Percentiles rank a stretch among this genome's conserved stretches.
Conservation (phyloP, 2,797 vertebrate genomes). For the Nyctalus aviator region DNA sequence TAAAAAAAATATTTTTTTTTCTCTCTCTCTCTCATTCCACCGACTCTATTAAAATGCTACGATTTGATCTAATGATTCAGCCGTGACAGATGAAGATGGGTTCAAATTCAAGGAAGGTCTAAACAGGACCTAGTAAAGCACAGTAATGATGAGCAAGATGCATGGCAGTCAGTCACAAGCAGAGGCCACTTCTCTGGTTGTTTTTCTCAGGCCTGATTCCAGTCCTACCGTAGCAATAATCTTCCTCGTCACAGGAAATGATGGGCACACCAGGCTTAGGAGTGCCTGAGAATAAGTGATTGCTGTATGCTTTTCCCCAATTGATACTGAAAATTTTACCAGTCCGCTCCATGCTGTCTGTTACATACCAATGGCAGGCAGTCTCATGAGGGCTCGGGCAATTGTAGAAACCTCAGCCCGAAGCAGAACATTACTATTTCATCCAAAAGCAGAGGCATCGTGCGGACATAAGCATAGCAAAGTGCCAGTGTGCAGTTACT, state of each 20-base stretch:
- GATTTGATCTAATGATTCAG: background rate
- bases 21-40: background rate
- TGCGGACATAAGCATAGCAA: constrained; percentile 74
- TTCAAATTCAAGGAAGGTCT: background rate
- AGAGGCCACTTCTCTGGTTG: background rate
- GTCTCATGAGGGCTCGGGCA: constrained; percentile 52
- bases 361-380: background rate
- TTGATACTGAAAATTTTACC: constrained; percentile 74
- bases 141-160: background rate
- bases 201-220: constrained; percentile 72
- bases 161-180: background rate
- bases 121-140: background rate
- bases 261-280: constrained; percentile 43
- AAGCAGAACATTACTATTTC: constrained; percentile 76
- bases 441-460: constrained; percentile 68
- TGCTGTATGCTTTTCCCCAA: constrained; percentile 78
- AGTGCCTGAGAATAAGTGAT: constrained; percentile 49
- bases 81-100: background rate
- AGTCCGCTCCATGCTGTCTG: constrained; percentile 67
- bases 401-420: constrained; percentile 39
- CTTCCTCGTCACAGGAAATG: constrained; percentile 67
- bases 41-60: background rate
- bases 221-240: background rate
- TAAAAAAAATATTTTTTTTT: background rate
- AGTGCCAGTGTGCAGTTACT: constrained; percentile 73